A percentile compares a stretch with the other conserved stretches of the same genome.
Conservation (phyloP, 1,140 invertebrate species). For the Cyclargus thomasi region DNA sequence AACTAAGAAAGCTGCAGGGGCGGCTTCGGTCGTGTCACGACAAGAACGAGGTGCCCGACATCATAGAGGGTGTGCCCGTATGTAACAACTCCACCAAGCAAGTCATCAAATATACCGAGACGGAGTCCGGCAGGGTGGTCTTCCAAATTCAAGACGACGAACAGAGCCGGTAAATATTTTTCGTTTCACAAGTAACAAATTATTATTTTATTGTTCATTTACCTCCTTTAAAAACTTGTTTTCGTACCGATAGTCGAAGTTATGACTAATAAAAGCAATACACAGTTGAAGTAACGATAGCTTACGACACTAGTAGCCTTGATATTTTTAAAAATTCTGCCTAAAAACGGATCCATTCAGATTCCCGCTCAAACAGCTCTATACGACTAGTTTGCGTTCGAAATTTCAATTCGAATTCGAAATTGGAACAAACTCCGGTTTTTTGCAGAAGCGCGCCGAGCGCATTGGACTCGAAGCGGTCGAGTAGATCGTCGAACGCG, state of each 20-base stretch:
- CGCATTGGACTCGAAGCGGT: slow-evolving; percentile 50
- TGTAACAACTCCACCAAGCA: slow-evolving; percentile 50
- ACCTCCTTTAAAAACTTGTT: background rate
- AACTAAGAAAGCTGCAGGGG: slow-evolving; percentile 55
- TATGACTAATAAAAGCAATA: no score
- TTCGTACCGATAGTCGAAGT: no score
- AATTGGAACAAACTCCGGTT: slow-evolving; percentile 17
- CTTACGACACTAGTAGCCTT: no score
- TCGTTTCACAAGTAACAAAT: background rate
- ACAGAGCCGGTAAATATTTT: slow-evolving; percentile 43
- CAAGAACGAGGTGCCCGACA: slow-evolving; percentile 72
- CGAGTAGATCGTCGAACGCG: slow-evolving; percentile 57
- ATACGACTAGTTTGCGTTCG: background rate
- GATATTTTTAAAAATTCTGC: no score
- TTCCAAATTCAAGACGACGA: slow-evolving; percentile 60
- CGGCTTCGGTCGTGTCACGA: slow-evolving; percentile 60
- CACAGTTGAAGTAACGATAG: no score
- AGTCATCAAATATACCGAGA: slow-evolving; percentile 32
- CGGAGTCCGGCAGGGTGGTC: slow-evolving; percentile 42
- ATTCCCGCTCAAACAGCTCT: no score
- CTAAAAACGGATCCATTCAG: no score
- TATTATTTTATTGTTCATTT: background rate
- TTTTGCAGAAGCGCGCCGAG: slow-evolving; percentile 32
- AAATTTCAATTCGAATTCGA: background rate
- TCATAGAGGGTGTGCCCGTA: slow-evolving; percentile 72